Base-by-base conservation (phyloP, 2,888 invertebrate species). In the Latrodectus hesperus region DNA sequence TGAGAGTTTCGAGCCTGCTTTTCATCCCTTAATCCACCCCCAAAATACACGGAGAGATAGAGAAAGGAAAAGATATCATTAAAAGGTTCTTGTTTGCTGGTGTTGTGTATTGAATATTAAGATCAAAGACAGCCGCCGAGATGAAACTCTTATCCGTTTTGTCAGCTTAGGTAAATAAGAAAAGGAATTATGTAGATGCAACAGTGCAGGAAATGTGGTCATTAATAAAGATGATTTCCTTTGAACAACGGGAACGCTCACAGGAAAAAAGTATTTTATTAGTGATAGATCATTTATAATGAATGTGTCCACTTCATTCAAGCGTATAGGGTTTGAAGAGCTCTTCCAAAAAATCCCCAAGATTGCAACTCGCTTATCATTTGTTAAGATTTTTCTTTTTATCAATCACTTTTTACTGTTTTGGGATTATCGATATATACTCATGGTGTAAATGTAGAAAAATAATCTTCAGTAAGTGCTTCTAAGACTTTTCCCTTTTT, bases 11-110 rank as follows among this genome's bases (percentile, higher is more conserved):
- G 53, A 51, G 65, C 52, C 67, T 77, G 65, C 68, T 53, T 77
- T 52, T 76, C 26, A 51, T 26, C 51, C 76, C 17, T 16, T 49
- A 12, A 16, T 17, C 17, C 74, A 53, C 26, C 55, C 55, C 26
- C 11, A 17, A 26, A 38, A 38, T 38, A 38, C 38, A 38, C 38
- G 38, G 38, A 38, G 38, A 38, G 38, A 38, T 38, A 26, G 16
- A 38, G 53, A 68, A 68, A 68, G 77, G 68, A 77, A 65, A 77
- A 67, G 71, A 70, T 72, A 67, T 81, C 81, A 81, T 81, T 81
- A 81, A 81, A 74, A 81, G 12, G n/a, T n/a, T 53, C 53, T 26
- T 74, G 75, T 74, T 60, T 49, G 17, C 75, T 60, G 38, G 82
- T n/a, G 68, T 60, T 51, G 70, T n/a, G 38, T 38, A 16, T 67